phyloP scores from a whole-genome alignment of 2,888 invertebrate genomes.

The Sylvicola cinctus region DNA sequence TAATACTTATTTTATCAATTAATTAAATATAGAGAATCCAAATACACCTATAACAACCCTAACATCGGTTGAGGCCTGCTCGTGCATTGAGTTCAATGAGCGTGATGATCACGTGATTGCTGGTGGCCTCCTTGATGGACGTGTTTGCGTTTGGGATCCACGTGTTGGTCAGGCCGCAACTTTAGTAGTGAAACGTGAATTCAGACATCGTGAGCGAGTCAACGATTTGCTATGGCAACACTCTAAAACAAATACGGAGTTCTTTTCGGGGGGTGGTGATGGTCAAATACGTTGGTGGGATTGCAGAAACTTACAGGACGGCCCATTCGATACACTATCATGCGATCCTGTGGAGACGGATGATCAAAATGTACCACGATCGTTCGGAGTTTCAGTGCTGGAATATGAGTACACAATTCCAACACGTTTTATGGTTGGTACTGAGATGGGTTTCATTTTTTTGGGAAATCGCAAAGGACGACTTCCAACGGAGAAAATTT shows the following conservation, averaged over 20 bases:
- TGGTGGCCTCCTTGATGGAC: slow-evolving; percentile 51
- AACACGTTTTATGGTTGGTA: slow-evolving; percentile 52
- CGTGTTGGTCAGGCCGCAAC: slow-evolving; percentile 48
- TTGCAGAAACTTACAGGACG: slow-evolving; percentile 36
- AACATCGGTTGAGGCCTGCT: slow-evolving; percentile 39
- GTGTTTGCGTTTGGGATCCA: slow-evolving; percentile 62
- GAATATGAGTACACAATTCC: slow-evolving; percentile 50
- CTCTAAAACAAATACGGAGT: slow-evolving; percentile 84
- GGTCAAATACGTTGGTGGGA: slow-evolving; percentile 67
- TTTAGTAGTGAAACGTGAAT: slow-evolving; percentile 54
- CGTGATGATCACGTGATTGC: slow-evolving; percentile 56
- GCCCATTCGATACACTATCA: slow-evolving; percentile 36
- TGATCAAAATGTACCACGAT: slow-evolving; percentile 28
- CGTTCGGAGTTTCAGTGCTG: slow-evolving; percentile 40
- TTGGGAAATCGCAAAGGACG: slow-evolving; percentile 50
- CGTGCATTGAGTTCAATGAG: slow-evolving; percentile 64
- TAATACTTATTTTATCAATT: not conserved
- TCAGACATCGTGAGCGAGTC: slow-evolving; percentile 68
- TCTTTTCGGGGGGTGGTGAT: slow-evolving; percentile 79
- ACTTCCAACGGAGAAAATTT: slow-evolving; percentile 39
- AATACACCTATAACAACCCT: slow-evolving; percentile 53
- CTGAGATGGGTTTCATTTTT: slow-evolving; percentile 42
- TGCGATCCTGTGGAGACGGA: slow-evolving; percentile 39
- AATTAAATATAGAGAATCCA: slow-evolving; percentile 42
- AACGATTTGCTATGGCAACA: slow-evolving; percentile 74